A percentile compares a stretch with the other conserved stretches of the same genome.
These are phyloP conservation scores for Taxidea taxus DNA, from an alignment of 2,113 vertebrate species.

Conservation along the genomic window DNA sequence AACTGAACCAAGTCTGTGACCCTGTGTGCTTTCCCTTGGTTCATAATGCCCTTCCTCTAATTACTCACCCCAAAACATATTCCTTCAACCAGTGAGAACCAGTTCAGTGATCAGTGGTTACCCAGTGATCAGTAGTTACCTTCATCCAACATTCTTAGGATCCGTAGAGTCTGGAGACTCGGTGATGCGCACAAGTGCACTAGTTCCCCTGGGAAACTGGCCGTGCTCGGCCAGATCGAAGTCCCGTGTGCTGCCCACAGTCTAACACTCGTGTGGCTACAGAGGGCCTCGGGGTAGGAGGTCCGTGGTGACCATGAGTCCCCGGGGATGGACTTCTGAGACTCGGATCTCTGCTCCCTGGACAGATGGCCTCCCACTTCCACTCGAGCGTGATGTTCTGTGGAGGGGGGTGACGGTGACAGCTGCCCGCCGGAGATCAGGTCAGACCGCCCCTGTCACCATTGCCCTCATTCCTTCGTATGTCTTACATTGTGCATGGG, in stretches of 20 bases:
- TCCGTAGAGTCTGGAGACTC: background rate
- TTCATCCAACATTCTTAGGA: background rate
- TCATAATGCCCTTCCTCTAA: background rate
- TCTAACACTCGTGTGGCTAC: background rate
- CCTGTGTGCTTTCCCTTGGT: background rate
- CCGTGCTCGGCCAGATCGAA: background rate
- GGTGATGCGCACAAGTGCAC: background rate
- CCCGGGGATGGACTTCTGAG: background rate
- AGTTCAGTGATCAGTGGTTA: background rate
- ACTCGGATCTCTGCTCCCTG: background rate
- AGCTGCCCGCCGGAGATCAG: fast-evolving
- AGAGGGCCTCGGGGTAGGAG: background rate
- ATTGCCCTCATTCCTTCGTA: fast-evolving
- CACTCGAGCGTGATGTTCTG: background rate
- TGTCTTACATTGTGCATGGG: no score
- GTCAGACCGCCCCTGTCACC: no score
- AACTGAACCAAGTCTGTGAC: background rate
- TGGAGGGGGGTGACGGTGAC: fast-evolving
- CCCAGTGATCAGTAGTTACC: no score
- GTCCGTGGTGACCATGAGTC: background rate
- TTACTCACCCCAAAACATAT: background rate
- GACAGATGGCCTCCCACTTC: background rate
- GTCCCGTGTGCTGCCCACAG: background rate
- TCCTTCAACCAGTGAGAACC: background rate
- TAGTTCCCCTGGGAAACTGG: background rate